Evolutionary conservation across 1,140 invertebrate species (phyloP).

Genomic region (Diplogasteroides magnus): DNA sequence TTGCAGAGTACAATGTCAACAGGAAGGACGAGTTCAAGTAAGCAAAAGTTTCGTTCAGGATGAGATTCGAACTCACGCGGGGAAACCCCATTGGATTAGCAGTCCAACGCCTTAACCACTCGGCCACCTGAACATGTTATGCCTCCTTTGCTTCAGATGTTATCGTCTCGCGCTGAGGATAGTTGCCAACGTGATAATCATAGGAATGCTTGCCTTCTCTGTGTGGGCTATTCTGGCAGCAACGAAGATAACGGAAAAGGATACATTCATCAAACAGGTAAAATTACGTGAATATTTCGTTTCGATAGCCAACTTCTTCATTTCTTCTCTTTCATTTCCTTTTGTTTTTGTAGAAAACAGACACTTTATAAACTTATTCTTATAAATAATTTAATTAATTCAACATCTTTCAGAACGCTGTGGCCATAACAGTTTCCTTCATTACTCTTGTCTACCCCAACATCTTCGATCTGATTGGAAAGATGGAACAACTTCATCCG

Average conservation of each 20-base stretch:
- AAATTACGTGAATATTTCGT: no score
- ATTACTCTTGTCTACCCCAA: slow-evolving; percentile 80
- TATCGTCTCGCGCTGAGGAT: no score
- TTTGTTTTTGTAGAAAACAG: no score
- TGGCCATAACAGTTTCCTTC: slow-evolving; percentile 80
- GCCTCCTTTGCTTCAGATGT: no score
- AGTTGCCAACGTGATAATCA: slow-evolving; percentile 27
- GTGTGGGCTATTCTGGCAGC: slow-evolving; percentile 38
- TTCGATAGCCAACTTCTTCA: no score
- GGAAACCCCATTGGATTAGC: slow-evolving; percentile 52
- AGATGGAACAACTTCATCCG: slow-evolving; percentile 83
- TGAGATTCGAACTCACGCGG: slow-evolving; percentile 53
- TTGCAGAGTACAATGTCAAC: slow-evolving; percentile 42
- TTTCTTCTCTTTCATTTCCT: no score
- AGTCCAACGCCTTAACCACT: slow-evolving; percentile 53
- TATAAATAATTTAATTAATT: neutral
- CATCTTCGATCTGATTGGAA: slow-evolving; percentile 79
- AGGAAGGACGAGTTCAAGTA: slow-evolving; percentile 32
- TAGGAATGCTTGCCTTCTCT: slow-evolving; percentile 38
- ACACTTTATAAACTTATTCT: no score
- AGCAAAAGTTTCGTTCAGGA: slow-evolving; percentile 38
- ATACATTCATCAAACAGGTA: slow-evolving; percentile 32
- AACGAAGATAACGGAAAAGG: slow-evolving; percentile 23
- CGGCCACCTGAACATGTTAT: slow-evolving; percentile 47
- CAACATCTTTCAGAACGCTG: slow-evolving; percentile 46